A percentile compares a stretch with the other conserved stretches of the same genome.
phyloP scores from a whole-genome alignment of 1,140 invertebrate genomes.

The Phymastichus coffea region DNA sequence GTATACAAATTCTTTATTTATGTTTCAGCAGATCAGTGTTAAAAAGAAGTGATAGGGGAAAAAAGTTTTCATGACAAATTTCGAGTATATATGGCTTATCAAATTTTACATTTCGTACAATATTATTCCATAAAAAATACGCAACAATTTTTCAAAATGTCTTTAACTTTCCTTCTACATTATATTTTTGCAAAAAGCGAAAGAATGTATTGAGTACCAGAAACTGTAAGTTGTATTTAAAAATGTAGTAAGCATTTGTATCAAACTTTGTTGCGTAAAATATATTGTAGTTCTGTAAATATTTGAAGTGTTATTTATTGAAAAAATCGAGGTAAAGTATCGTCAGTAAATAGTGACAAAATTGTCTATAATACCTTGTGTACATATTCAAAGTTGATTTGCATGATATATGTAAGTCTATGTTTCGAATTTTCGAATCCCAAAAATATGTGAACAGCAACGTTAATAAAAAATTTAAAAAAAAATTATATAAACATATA shows the following conservation, averaged over 20 bases:
- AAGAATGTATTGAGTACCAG: background rate
- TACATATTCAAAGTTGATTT: slow-evolving; percentile 1
- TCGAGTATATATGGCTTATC: slow-evolving; percentile 2
- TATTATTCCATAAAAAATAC: slow-evolving; percentile 11
- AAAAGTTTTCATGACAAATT: slow-evolving; percentile 9
- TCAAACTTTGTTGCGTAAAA: background rate
- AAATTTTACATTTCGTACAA: slow-evolving; percentile 15
- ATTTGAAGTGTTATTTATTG: background rate
- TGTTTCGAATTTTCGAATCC: slow-evolving; percentile 7
- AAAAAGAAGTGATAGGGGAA: background rate
- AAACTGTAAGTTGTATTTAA: background rate
- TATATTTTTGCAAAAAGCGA: background rate
- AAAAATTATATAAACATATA: slow-evolving; percentile 25
- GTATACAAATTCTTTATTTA: slow-evolving; percentile 21
- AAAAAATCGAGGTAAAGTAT: background rate
- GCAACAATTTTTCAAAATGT: slow-evolving; percentile 3
- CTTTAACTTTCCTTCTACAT: slow-evolving; percentile 1
- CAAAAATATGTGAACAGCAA: slow-evolving; percentile 13
- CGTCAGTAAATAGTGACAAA: slow-evolving; percentile 1
- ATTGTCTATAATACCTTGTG: slow-evolving; percentile 8
- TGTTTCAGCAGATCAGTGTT: background rate
- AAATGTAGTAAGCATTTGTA: background rate
- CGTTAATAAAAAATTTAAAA: slow-evolving; percentile 22
- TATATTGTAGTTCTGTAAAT: slow-evolving; percentile 4
- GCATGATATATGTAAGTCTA: slow-evolving; percentile 3